Evolutionary conservation across 2,113 vertebrate species (phyloP), one percentile per base, ranked within the genome.

Genomic region (Coptodon bakossiorum): DNA sequence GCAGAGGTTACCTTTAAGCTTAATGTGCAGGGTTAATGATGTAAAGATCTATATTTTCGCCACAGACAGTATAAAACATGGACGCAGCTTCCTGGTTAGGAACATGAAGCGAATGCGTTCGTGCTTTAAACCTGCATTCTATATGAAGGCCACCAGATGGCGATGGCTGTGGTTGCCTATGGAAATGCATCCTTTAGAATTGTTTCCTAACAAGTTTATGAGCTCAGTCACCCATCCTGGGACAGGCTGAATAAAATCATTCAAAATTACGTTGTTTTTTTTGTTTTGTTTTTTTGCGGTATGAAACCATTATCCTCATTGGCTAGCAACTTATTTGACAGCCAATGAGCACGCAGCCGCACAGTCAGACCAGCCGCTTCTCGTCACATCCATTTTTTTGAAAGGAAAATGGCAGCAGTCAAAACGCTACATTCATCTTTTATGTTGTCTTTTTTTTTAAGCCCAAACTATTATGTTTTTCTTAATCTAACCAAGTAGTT

Each of bases 201-300:
- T 12, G 24, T 50, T 76, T 76, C 24, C 24, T 19, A 11, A 29
- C 6, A 48, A 31, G 9, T 50, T 48, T 50, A 7, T 76, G 24
- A 16, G 24, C 43, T 76, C 71, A 76, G 71, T 31, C 24, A 0
- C 24, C 24, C 3, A 1, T 76, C 9, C 17, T 76, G 40, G 71
- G 71, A 17, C 14, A 76, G 40, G 24, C 24, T 17, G 40, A 29
- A 48, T 29, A 19, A 27, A 71, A 27, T 10, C 22, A 45, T 48
- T 76, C 9, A 76, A 29, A 76, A 31, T 76, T 10, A 17, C 4
- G 9, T 61, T 19, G 14, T 3, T 0, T 0, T 8, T 11, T 19
- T 22, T 22, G 22, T 22, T 22, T 22, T 22, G 22, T 22, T 22
- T 14, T 71, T 45, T 17, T 48, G 24, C 6, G 1, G 12, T 45